These are phyloP conservation scores for Nomada goodeniana DNA, from an alignment of 2,888 invertebrate species.

Conservation along the genomic window DNA sequence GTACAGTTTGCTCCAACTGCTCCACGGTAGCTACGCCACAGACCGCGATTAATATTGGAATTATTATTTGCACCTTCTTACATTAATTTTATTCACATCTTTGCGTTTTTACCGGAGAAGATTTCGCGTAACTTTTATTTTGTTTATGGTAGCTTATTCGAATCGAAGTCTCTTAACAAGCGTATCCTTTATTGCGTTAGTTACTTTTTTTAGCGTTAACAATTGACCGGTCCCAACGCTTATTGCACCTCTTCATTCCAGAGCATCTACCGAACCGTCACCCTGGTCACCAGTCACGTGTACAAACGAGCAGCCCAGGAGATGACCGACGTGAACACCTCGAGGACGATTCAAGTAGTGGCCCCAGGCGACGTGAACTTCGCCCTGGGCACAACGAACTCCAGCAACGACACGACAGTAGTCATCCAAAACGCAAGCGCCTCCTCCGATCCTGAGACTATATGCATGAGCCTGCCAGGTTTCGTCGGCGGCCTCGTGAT, in stretches of 20 bases:
- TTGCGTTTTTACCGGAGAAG: no score
- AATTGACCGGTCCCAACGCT: no score
- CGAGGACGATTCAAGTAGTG: conserved; percentile 95
- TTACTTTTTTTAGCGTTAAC: no score
- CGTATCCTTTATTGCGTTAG: no score
- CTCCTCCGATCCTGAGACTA: conserved; percentile 92
- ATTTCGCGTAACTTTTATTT: no score
- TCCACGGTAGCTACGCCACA: no score
- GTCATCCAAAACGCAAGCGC: conserved; percentile 92
- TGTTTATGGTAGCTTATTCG: no score
- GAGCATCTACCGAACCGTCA: conserved; percentile 85
- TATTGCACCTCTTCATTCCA: conserved; percentile 4
- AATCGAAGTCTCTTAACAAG: no score
- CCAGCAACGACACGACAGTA: conserved; percentile 90
- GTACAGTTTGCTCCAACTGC: no score
- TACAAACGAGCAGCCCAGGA: conserved; percentile 95
- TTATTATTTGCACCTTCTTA: no score
- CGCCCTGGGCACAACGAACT: conserved; percentile 90
- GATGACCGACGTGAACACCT: conserved; percentile 96
- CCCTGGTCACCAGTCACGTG: conserved; percentile 88
- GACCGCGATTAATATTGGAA: no score
- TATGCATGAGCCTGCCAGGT: conserved; percentile 97
- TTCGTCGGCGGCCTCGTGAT: conserved; percentile 96
- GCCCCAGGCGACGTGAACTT: conserved; percentile 97
- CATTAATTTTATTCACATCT: no score